phyloP scores from a whole-genome alignment of 2,113 vertebrate species.

The Spea bombifrons region DNA sequence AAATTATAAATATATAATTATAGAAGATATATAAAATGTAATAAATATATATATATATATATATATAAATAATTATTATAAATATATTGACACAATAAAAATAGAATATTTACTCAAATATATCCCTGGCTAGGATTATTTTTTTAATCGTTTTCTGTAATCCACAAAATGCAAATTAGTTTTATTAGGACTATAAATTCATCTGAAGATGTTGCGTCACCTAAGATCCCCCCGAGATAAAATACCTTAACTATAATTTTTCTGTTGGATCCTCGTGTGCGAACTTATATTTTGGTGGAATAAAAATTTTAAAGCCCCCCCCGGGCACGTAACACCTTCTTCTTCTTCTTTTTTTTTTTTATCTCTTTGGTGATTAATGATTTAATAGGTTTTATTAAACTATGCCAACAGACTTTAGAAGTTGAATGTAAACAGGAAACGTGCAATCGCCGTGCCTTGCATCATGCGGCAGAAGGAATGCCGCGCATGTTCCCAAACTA shows the following conservation, averaged over 20 bases:
- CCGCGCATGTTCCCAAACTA: constrained; percentile 8
- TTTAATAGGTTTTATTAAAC: constrained; percentile 11
- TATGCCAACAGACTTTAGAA: background rate
- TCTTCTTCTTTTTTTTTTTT: constrained; percentile 1
- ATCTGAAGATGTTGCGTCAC: too few relatives aligned
- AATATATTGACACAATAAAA: too few relatives aligned
- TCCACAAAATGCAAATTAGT: background rate
- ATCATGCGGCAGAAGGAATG: background rate
- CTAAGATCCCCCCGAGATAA: background rate
- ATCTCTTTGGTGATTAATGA: constrained; percentile 5
- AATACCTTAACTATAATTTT: background rate
- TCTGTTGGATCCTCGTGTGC: constrained; percentile 10
- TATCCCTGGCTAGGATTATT: too few relatives aligned
- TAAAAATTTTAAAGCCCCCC: background rate
- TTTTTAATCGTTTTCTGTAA: too few relatives aligned
- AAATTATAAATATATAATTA: too few relatives aligned
- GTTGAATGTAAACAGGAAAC: background rate
- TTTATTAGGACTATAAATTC: background rate
- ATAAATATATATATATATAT: too few relatives aligned
- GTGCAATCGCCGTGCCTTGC: background rate
- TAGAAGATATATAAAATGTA: too few relatives aligned
- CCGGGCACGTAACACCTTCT: constrained; percentile 21
- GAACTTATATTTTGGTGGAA: constrained; percentile 13
- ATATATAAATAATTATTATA: too few relatives aligned
- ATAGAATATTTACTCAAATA: too few relatives aligned